Evolutionary conservation across 1,140 invertebrate species (phyloP).

Genomic region (Drosophila serrata): DNA sequence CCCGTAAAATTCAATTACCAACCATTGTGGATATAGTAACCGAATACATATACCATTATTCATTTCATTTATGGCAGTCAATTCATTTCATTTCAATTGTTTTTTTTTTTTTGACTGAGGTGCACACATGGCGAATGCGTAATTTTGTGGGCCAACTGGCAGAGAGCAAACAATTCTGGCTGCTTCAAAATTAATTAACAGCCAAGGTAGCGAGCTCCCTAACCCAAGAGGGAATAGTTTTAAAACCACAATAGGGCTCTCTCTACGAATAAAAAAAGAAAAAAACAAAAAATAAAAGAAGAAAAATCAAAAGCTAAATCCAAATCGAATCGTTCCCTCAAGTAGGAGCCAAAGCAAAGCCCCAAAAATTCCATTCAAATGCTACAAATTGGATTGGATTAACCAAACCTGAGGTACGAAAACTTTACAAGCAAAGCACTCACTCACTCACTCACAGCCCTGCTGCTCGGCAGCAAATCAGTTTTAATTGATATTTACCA

Average conservation of each 20-base stretch:
- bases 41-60: conserved; percentile 15
- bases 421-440: conserved; percentile 29
- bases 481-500: conserved; percentile 84
- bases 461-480: conserved; percentile 60
- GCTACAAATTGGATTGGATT: conserved; percentile 61
- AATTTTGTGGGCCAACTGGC: conserved; percentile 30
- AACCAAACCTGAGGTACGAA: conserved; percentile 48
- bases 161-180: conserved; percentile 50
- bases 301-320: conserved; percentile 17
- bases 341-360: conserved; percentile 56
- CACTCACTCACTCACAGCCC: conserved; percentile 15
- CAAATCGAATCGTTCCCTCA: conserved; percentile 45
- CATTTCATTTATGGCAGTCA: conserved; percentile 32
- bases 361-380: conserved; percentile 64
- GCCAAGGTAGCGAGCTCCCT: conserved; percentile 19
- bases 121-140: conserved; percentile 32
- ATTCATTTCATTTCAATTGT: conserved; percentile 35
- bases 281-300: background rate
- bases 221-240: conserved; percentile 30
- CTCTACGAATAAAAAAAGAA: conserved; percentile 1
- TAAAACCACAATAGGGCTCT: conserved; percentile 14
- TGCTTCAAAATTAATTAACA: conserved; percentile 76
- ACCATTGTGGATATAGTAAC: conserved; percentile 8
- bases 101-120: conserved; percentile 15
- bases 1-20: conserved; percentile 1